A percentile compares a stretch with the other conserved stretches of the same genome.
Evolutionary conservation across 2,113 vertebrate species (phyloP).

Genomic region (Heterocephalus glaber): DNA sequence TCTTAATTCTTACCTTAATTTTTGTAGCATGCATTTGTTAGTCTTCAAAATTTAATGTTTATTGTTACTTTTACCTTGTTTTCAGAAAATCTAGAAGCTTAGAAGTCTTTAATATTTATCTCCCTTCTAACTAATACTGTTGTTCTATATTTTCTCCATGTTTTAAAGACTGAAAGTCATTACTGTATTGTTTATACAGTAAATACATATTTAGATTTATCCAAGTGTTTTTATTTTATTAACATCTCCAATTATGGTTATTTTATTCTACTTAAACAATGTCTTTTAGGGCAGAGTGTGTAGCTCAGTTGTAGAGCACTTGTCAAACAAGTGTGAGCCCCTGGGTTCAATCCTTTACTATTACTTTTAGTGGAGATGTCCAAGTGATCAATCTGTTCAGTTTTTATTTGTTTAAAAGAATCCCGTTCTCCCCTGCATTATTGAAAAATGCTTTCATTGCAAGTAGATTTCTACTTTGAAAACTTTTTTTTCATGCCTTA

Average conservation of each 20-base stretch:
- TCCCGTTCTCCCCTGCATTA: slow-evolving; percentile 8
- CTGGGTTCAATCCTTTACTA: not conserved
- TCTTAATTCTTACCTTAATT: not conserved
- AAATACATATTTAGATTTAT: slow-evolving; percentile 49
- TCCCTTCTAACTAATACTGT: not conserved
- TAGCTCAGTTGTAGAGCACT: not conserved
- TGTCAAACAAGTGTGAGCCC: not conserved
- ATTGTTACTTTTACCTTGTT: not conserved
- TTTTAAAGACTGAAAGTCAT: slow-evolving; percentile 4
- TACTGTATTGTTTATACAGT: not conserved
- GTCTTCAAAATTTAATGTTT: slow-evolving; percentile 59
- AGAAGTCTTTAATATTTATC: not conserved
- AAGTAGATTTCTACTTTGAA: not conserved
- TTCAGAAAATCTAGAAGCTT: slow-evolving; percentile 50
- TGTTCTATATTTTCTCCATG: not conserved
- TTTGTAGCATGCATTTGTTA: not conserved
- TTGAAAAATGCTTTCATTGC: slow-evolving; percentile 6
- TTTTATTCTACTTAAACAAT: not conserved
- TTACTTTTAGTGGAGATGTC: not conserved
- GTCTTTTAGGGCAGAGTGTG: not conserved
- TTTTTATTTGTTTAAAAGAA: slow-evolving; percentile 38
- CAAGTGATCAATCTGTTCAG: not conserved
- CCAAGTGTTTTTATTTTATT: slow-evolving; percentile 12
- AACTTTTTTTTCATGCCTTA: not conserved
- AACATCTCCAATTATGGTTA: not conserved